These are phyloP conservation scores for Cerastis rubricosa DNA, from an alignment of 2,888 invertebrate species.

Conservation along the genomic window DNA sequence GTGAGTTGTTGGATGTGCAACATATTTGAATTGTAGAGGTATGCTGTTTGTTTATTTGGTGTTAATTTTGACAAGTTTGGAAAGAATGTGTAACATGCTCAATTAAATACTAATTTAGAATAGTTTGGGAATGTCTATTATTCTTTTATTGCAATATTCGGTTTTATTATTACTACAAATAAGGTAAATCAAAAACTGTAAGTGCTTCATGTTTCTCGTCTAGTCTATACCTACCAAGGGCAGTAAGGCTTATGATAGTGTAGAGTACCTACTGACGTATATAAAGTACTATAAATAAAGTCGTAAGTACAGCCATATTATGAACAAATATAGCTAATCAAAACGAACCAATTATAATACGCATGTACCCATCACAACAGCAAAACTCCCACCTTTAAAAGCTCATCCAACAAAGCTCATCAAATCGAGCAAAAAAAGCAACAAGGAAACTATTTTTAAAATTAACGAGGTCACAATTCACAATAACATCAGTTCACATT, in stretches of 20 bases:
- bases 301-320: background rate
- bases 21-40: slow-evolving; percentile 57
- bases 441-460: slow-evolving; percentile 44
- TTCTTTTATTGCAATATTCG: background rate
- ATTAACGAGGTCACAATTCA: slow-evolving; percentile 59
- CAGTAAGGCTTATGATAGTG: background rate
- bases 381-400: slow-evolving; percentile 31
- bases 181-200: background rate
- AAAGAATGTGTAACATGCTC: background rate
- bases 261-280: background rate
- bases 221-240: background rate
- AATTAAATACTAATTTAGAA: background rate
- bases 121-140: background rate
- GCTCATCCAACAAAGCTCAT: slow-evolving; percentile 37
- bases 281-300: too few relatives aligned
- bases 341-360: slow-evolving; percentile 6
- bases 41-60: slow-evolving; percentile 60
- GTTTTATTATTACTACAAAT: background rate
- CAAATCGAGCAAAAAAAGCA: slow-evolving; percentile 44
- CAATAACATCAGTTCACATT: slow-evolving; percentile 55
- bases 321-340: background rate
- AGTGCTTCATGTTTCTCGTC: background rate
- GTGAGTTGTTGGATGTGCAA: slow-evolving; percentile 64
- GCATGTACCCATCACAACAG: slow-evolving; percentile 27
- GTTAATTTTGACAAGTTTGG: slow-evolving; percentile 53